Percentiles rank a stretch among this genome's conserved stretches.
Conservation (phyloP, 2,113 vertebrate genomes). For the Protobothrops flavoviridis region DNA sequence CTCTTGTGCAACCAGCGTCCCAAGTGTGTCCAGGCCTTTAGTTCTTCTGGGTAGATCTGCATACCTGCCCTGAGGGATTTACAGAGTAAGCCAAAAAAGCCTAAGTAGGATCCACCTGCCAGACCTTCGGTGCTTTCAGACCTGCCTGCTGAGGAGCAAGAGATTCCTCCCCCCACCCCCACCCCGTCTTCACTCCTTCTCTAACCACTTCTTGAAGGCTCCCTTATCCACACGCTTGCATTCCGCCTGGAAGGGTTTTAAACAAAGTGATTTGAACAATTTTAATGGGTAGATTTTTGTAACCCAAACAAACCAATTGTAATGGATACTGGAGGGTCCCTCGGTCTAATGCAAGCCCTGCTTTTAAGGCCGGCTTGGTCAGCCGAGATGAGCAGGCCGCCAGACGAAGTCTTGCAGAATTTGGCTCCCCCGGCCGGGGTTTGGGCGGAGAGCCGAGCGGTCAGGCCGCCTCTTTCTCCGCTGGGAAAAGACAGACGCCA, state of each 20-base stretch:
- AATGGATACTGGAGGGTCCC: background rate
- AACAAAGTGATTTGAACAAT: background rate
- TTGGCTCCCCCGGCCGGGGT: background rate
- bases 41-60: background rate
- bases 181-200: background rate
- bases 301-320: background rate
- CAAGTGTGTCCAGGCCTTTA: background rate
- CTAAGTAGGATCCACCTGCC: background rate
- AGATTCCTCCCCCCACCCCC: background rate
- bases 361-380: background rate
- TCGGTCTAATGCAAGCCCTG: background rate
- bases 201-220: background rate
- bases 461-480: background rate
- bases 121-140: background rate
- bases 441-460: background rate
- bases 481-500: background rate
- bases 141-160: background rate
- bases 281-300: background rate
- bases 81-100: background rate
- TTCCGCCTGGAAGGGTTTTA: background rate
- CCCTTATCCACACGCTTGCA: rapidly evolving
- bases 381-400: background rate
- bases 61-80: background rate
- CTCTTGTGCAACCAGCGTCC: background rate
- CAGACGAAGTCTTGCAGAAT: background rate